Base-by-base conservation (phyloP, 1,140 invertebrate species). In the Pogonomyrmex barbatus region DNA sequence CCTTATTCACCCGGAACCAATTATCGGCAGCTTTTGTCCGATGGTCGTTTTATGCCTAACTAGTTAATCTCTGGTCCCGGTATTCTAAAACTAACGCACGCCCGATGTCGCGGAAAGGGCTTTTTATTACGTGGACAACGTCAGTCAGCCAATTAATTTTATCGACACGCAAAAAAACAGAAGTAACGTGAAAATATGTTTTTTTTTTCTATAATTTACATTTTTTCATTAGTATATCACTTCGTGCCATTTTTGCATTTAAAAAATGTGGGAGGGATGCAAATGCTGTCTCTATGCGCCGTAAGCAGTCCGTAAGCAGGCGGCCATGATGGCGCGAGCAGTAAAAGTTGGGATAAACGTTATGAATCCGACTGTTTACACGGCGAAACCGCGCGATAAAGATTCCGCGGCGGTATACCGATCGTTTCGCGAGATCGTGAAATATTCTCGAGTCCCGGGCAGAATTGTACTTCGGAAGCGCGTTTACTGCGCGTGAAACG, bases 371-470 rank as follows among this genome's bases (percentile, higher is more conserved):
- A 58, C 54, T 63, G 76, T 86, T 86, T 76, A 71, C 45, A 42
- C 56, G 47, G 5, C 36, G 56, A 70, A 71, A 89, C 42, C 45
- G 88, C 73, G 62, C 86, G 89, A 88, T 90, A 88, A 90, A 90
- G 82, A 87, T 73, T 86, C 54, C 45, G 10, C 42, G 56, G 47
- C 30, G 62, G 70, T 68, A 33, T 78, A 39, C 54, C 86, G 89
- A 90, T 90, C 87, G 89, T 90, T 88, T 65, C 89, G 52, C 83
- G 73, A 86, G 86, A 90, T 88, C 86, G 89, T 90, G 89, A 90
- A 88, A 90, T 90, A 90, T 90, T 87, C 89, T 39, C 54, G 42
- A 60, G 86, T 90, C 85, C 88, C 71, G 81, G 33, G 42, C 52
- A n/a, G 24, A 73, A 62, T 82, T 65, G 68, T 82, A 81, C 89